These are phyloP conservation scores for Genyomyrus donnyi DNA, from an alignment of 2,113 vertebrate species.

Conservation along the genomic window DNA sequence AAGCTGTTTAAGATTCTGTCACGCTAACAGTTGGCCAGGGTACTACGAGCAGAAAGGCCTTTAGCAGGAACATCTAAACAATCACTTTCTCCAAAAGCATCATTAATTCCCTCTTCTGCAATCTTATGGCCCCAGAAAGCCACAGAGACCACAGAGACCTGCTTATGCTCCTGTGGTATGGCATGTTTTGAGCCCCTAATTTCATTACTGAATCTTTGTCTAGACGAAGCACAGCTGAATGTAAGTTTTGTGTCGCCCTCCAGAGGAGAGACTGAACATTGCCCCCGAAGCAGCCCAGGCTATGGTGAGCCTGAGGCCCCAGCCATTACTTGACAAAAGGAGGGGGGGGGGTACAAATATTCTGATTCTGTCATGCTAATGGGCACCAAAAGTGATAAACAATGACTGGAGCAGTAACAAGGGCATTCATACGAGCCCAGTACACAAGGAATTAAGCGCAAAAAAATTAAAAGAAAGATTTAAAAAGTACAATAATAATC, in stretches of 20 bases:
- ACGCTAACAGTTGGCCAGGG: background rate
- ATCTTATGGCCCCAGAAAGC: background rate
- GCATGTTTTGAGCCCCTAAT: background rate
- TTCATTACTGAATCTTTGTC: background rate
- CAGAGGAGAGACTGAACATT: background rate
- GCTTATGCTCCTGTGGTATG: background rate
- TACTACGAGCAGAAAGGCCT: background rate
- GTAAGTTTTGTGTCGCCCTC: background rate
- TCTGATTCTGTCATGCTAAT: conserved; percentile 15
- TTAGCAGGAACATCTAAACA: background rate
- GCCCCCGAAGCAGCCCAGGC: background rate
- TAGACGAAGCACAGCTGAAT: background rate
- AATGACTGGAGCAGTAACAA: background rate
- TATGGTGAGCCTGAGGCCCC: background rate
- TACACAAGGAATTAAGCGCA: background rate
- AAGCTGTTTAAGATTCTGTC: background rate
- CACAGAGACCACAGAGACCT: background rate
- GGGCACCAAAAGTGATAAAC: conserved; percentile 14
- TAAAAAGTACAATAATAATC: background rate
- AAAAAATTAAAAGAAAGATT: no score
- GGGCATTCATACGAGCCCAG: background rate
- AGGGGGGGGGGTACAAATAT: background rate
- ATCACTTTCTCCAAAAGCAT: background rate
- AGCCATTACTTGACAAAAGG: background rate
- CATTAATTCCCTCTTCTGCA: background rate